phyloP scores from a whole-genome alignment of 2,113 vertebrate genomes.

The Notechis scutatus region DNA sequence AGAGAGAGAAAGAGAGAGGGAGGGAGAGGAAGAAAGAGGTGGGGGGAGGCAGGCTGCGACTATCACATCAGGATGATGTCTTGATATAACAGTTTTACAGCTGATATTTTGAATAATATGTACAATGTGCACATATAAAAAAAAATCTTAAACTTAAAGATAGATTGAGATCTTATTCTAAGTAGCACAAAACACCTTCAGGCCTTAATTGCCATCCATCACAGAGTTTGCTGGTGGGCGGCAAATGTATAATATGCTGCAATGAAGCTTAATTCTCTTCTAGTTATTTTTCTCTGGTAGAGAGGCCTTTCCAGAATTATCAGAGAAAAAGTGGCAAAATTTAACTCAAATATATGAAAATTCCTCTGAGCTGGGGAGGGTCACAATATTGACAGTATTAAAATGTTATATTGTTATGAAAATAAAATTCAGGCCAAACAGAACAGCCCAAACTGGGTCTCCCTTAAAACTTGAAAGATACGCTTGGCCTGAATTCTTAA shows the following conservation, averaged over 20 bases:
- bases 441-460: background rate
- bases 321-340: background rate
- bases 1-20: background rate
- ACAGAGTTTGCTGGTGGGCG: background rate
- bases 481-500: background rate
- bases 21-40: background rate
- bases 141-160: too few relatives aligned
- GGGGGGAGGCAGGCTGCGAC: background rate
- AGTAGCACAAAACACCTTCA: background rate
- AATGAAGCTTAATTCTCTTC: background rate
- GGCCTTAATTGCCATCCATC: background rate
- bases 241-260: background rate
- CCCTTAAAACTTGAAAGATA: constrained; percentile 6
- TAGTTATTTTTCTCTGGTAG: background rate
- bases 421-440: background rate
- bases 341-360: background rate
- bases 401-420: background rate
- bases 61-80: background rate
- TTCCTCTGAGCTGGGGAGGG: background rate
- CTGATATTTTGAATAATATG: background rate
- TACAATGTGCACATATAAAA: background rate
- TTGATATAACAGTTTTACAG: background rate
- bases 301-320: background rate
- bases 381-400: background rate
- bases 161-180: background rate